Percentiles rank a stretch among this genome's conserved stretches.
Conservation (phyloP, 2,113 vertebrate genomes). For the Ranitomeya imitator region DNA sequence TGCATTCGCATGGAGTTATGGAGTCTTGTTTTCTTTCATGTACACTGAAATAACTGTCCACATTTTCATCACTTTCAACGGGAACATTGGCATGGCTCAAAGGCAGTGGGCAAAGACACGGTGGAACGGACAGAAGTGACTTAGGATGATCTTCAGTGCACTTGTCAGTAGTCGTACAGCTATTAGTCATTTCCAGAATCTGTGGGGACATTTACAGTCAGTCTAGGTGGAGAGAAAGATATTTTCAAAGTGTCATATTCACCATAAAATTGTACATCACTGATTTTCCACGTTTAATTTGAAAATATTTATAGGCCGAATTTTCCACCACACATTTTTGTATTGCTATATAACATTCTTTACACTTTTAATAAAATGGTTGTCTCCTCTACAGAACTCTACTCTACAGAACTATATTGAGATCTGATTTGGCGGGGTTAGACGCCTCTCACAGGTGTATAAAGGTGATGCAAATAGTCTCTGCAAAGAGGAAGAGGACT, state of each 20-base stretch:
- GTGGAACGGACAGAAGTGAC: slow-evolving; percentile 64
- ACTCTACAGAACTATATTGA: no score
- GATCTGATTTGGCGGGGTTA: no score
- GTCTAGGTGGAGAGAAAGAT: not conserved
- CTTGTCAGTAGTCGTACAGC: slow-evolving; percentile 60
- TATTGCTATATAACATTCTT: no score
- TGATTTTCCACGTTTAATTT: not conserved
- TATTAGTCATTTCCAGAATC: slow-evolving; percentile 66
- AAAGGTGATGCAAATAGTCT: no score
- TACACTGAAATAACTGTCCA: slow-evolving; percentile 37
- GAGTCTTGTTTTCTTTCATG: slow-evolving; percentile 3
- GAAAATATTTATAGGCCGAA: not conserved
- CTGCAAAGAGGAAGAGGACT: no score
- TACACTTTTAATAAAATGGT: no score
- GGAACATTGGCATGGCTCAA: slow-evolving; percentile 60
- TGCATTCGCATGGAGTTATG: slow-evolving; percentile 64
- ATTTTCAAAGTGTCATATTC: not conserved
- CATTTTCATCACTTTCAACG: slow-evolving; percentile 71
- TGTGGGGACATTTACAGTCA: slow-evolving; percentile 52
- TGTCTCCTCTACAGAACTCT: no score
- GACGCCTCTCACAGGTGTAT: no score
- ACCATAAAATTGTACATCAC: not conserved
- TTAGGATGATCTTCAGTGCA: slow-evolving; percentile 65
- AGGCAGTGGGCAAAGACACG: slow-evolving; percentile 22
- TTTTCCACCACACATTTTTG: not conserved